These are phyloP conservation scores for Ennomos fuscantarius DNA, from an alignment of 2,888 invertebrate species.

Conservation along the genomic window DNA sequence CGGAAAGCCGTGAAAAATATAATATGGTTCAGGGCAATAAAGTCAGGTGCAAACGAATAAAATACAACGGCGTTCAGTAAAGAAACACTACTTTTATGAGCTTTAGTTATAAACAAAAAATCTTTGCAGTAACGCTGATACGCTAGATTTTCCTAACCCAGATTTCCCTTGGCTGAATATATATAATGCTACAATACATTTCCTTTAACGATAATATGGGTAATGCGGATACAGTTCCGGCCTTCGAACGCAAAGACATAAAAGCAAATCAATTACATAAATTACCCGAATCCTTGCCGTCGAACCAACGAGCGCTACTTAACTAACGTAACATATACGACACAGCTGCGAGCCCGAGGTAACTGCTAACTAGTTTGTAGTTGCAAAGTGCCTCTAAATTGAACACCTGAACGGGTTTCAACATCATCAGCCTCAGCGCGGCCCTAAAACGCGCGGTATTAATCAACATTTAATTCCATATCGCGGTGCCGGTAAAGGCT, in stretches of 20 bases:
- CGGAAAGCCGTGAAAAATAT: too few relatives aligned
- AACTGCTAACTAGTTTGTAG: slow-evolving; percentile 74
- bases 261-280: slow-evolving; percentile 45
- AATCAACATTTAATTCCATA: slow-evolving; percentile 82
- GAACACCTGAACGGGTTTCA: slow-evolving; percentile 68
- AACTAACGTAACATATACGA: slow-evolving; percentile 49
- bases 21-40: too few relatives aligned
- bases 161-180: not conserved
- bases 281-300: slow-evolving; percentile 47
- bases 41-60: too few relatives aligned
- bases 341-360: slow-evolving; percentile 57
- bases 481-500: slow-evolving; percentile 57
- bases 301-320: slow-evolving; percentile 51
- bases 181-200: slow-evolving; percentile 13
- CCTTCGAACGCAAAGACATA: slow-evolving; percentile 18
- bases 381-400: slow-evolving; percentile 71
- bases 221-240: slow-evolving; percentile 13
- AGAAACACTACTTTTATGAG: too few relatives aligned
- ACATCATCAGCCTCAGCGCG: slow-evolving; percentile 48
- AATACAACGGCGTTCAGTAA: too few relatives aligned
- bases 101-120: too few relatives aligned
- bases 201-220: slow-evolving; percentile 15
- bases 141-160: not conserved
- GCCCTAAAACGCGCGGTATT: slow-evolving; percentile 71
- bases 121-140: not conserved